These are phyloP conservation scores for Galago senegalensis DNA, from an alignment of 2,797 vertebrate species.

Conservation along the genomic window DNA sequence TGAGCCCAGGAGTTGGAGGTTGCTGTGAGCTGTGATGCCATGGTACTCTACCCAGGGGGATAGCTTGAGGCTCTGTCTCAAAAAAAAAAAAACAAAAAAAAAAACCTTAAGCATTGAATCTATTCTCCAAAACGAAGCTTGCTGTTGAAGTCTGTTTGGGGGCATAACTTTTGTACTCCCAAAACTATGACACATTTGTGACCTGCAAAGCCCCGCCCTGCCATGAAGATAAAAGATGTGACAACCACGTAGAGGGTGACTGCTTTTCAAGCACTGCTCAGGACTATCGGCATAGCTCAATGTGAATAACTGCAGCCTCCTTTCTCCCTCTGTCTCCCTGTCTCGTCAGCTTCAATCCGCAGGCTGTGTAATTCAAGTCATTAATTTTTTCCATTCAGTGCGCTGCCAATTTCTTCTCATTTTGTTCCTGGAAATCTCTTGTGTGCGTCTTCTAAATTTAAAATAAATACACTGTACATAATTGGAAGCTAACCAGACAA, in stretches of 20 bases:
- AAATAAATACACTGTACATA: constrained; percentile 86
- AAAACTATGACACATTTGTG: neutral
- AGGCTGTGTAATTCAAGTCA: constrained; percentile 78
- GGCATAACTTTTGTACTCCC: neutral
- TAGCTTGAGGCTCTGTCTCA: too few relatives aligned
- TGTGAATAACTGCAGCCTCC: constrained; percentile 27
- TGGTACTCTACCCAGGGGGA: too few relatives aligned
- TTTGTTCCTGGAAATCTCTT: constrained; percentile 84
- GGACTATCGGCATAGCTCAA: neutral
- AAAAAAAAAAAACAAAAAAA: too few relatives aligned
- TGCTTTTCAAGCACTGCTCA: neutral
- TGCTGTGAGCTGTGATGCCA: too few relatives aligned
- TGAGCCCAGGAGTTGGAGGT: too few relatives aligned
- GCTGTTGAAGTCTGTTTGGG: neutral
- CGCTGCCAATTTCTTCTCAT: constrained; percentile 81
- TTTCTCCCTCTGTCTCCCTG: constrained; percentile 33
- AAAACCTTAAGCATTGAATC: neutral
- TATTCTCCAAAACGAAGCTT: neutral
- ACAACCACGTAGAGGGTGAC: constrained; percentile 11
- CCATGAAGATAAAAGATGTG: constrained; percentile 47
- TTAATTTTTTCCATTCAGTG: constrained; percentile 87
- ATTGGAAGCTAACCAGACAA: constrained; percentile 85
- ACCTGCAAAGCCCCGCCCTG: neutral
- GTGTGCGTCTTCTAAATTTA: constrained; percentile 81
- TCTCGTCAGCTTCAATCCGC: constrained; percentile 68